Base-by-base conservation (phyloP, 37 sponge, comb jelly and placozoan species). In the Petrosia ficiformis region DNA sequence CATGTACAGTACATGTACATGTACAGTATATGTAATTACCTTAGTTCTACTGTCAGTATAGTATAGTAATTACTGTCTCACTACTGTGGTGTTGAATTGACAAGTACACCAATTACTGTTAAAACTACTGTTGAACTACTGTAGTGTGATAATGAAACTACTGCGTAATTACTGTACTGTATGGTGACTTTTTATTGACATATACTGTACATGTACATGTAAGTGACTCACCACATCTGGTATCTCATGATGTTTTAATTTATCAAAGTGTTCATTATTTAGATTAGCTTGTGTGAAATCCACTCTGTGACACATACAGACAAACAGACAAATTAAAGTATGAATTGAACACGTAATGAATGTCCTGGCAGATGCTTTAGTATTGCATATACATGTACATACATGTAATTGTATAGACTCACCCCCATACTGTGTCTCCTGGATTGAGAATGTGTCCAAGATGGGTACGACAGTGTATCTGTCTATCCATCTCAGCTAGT, bases 401-500 rank as follows among this genome's bases (percentile, higher is more conserved):
- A 48, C 54, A 48, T 33, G 40, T 2, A 6, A 30, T 35, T 37
- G 35, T 1, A 2, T n/a, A 42, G 24, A 34, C 25, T 44, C 35
- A 95, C 75, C 98, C 98, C 57, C 88, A 54, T 0, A 71, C 94
- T 3, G 71, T 70, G 77, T 98, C 99, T 29, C 99, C 99, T 25
- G 85, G 82, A 22, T 84, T 58, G 33, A 98, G 70, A 19, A 98
- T 60, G 76, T 90, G 89, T 22, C 99, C 99, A 22, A 98, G 94
- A 79, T 98, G 99, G 3, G 99, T 90, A 26, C 94, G 72, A 26
- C 82, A 77, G 73, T 95, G 92, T 0, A 85, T 57, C 83, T 93
- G 94, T 16, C 68, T 44, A 37, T 95, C 96, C 0, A 92, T 76
- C 29, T 92, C 87, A 39, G 60, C 71, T 36, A 84, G n/a, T 19